Base-by-base conservation (phyloP, 1,140 invertebrate genomes). In the Zeugodacus cucurbitae region DNA sequence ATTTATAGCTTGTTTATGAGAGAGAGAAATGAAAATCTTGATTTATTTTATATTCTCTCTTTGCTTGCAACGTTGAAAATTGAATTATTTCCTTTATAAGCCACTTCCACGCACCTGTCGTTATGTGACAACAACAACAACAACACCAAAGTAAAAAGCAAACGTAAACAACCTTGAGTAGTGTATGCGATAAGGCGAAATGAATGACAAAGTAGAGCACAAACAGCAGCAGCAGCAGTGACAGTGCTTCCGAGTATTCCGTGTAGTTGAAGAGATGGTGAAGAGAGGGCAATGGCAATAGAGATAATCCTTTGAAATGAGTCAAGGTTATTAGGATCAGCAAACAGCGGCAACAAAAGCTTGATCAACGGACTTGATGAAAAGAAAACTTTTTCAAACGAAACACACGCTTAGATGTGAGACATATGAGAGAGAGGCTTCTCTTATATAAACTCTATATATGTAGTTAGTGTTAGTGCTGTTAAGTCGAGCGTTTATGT, bases 241-340 rank as follows among this genome's bases (percentile, higher is more conserved):
- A 26, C 58, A 59, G 48, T 14, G 48, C 48, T 54, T 54, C 48
- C 48, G 1, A 17, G 48, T 54, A 54, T 54, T 54, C 10, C 44
- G 44, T 11, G 48, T 54, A 17, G n/a, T n/a, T n/a, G 48, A 54
- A 14, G 48, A 7, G 48, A 54, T 54, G 48, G 14, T 3, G 67
- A 26, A 37, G 67, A 3, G n/a, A 26, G 37, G 8, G 22, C 41
- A 82, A 48, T 41, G 32, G 32, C 32, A 74, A 74, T 2, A 26
- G 41, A 82, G 74, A 48, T 82, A 82, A 48, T 82, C 74, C 41
- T 48, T 82, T 82, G 74, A 82, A 82, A 82, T 82, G 74, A 82
- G 74, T 82, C 74, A 82, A 82, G 74, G 74, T 82, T 82, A 82
- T 82, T 48, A 29, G 74, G 41, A 82, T 82, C 74, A 54, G 26